phyloP scores from a whole-genome alignment of 2,888 invertebrate species.

The Ornithoptera priamus region DNA sequence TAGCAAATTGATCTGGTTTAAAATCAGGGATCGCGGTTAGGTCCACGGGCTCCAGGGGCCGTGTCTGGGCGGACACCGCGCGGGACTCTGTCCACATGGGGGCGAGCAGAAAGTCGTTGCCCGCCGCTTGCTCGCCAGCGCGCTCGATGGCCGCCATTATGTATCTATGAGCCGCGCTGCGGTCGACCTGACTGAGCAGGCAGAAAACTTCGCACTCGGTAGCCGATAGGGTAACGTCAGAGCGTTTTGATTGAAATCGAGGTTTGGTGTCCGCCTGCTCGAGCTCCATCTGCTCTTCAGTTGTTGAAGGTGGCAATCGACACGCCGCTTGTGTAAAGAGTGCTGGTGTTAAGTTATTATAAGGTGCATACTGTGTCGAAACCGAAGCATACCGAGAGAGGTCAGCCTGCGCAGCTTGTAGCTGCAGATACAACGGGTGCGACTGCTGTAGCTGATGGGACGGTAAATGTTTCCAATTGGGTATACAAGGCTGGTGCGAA shows the following conservation, averaged over 20 bases:
- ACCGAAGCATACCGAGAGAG: not conserved
- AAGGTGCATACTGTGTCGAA: not conserved
- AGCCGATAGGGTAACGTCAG: slow-evolving; percentile 43
- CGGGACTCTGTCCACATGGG: slow-evolving; percentile 29
- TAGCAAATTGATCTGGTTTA: not conserved
- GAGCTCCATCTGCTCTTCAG: not conserved
- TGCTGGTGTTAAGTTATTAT: too few relatives aligned
- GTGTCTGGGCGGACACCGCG: slow-evolving; percentile 9
- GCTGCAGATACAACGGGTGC: not conserved
- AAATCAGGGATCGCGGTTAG: not conserved
- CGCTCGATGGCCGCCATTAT: slow-evolving; percentile 48
- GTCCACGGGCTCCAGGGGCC: not conserved
- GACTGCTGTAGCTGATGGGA: not conserved
- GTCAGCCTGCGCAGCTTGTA: not conserved
- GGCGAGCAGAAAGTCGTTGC: slow-evolving; percentile 1
- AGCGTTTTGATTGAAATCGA: not conserved
- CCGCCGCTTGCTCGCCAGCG: slow-evolving; percentile 18
- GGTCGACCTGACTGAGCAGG: slow-evolving; percentile 46
- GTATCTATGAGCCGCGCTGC: slow-evolving; percentile 54
- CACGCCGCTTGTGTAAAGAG: too few relatives aligned
- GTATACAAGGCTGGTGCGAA: not conserved
- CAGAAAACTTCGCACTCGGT: slow-evolving; percentile 52
- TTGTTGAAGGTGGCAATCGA: too few relatives aligned
- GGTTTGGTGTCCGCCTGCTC: slow-evolving; percentile 8
- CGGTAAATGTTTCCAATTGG: not conserved